Evolutionary conservation across 2,888 invertebrate species (phyloP).

Genomic region (Tipula unca): DNA sequence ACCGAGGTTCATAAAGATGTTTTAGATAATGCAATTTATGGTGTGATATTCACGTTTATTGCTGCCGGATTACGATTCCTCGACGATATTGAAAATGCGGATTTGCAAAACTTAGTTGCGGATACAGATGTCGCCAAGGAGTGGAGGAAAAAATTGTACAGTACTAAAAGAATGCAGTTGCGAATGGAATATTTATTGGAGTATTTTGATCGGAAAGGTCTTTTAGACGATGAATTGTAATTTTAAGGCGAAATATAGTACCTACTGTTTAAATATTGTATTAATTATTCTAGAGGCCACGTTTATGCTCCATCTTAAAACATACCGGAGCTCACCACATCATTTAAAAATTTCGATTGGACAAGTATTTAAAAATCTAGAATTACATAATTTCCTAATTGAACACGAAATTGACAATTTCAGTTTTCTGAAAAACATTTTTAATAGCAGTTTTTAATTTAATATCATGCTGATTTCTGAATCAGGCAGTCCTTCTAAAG

Average conservation of each 20-base stretch:
- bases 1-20: background rate
- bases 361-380: no score
- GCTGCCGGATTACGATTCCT: background rate
- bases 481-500: no score
- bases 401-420: no score
- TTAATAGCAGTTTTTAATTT: no score
- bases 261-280: no score
- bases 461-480: no score
- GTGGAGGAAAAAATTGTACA: background rate
- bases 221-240: background rate
- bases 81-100: background rate
- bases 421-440: no score
- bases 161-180: background rate
- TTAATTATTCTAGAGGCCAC: no score
- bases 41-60: slow-evolving; percentile 8
- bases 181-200: background rate
- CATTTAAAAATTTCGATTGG: no score
- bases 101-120: background rate
- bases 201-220: background rate
- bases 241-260: background rate
- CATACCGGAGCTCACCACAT: no score
- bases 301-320: no score
- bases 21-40: background rate
- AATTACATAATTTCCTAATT: no score
- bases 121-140: background rate